Base-by-base conservation (phyloP, 2,113 vertebrate species). In the Scytalopus superciliaris region DNA sequence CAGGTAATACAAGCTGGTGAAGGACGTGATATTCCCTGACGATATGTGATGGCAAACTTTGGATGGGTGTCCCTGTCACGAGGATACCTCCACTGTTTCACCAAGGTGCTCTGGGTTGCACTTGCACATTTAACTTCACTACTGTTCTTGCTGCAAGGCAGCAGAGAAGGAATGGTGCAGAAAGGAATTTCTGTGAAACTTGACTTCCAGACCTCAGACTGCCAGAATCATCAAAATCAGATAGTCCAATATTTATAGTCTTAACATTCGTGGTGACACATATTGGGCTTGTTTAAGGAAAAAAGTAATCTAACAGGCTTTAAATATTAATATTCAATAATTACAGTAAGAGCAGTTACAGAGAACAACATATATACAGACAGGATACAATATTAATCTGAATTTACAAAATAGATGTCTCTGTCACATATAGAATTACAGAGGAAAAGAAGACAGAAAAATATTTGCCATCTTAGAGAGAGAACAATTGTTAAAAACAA, bases 401-500 rank as follows among this genome's bases (percentile, higher is more conserved):
- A 74, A 88, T 84, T 83, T 87, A 93, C 57, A 89, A 94, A 94
- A 93, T 63, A 82, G 30, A 82, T 77, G 31, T 18, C 49, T 85
- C 35, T 82, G 60, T 85, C 89, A 77, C 27, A 67, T 27, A 28
- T 1, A 37, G 33, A 84, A 68, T 66, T 73, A 92, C 57, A 78
- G 44, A 90, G 77, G 60, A 23, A 91, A 91, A 66, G 64, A 93
- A 82, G 47, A 50, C 12, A 70, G 47, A 79, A 57, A 24, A 94
- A 73, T 92, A 90, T 93, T 86, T 96, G 47, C 56, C n/a, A 6
- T 80, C 9, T 87, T 40, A 83, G n/a, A 89, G n/a, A 79, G 44
- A 62, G 6, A 89, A 5, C 3, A 69, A 59, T 68, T 35, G n/a
- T 33, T 57, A 69, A 80, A 94, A 85, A 37, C 25, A 82, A 91